Evolutionary conservation across 1,140 invertebrate species (phyloP), one percentile per base, ranked within the genome.

Genomic region (Drosophila navojoa): DNA sequence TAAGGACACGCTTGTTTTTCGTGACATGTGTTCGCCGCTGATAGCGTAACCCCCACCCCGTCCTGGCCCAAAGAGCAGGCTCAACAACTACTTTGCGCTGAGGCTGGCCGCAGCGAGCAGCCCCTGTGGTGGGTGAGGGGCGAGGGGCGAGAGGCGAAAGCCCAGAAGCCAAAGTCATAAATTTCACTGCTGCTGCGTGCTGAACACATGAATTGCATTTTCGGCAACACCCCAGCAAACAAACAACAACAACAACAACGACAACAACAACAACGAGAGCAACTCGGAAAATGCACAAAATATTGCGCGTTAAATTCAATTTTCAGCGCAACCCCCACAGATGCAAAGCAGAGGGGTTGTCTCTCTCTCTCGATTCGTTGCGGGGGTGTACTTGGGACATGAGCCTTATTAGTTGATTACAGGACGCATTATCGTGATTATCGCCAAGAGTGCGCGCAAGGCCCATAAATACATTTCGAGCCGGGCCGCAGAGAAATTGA

Each of bases 351-450:
- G 35, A 38, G 11, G 40, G 45, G 11, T 40, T 49, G 11, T 49
- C 19, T 49, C 19, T 49, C 44, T 47, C 42, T 16, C 44, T 16
- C 44, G 1, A 5, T 58, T 49, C 49, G 38, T 69, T 60, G 71
- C 32, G 81, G 40, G 64, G 71, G 54, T 79, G 82, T 76, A 61
- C 67, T 79, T 77, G 79, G 69, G 81, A 79, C 76, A 91, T 82
- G 90, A 85, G 85, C 90, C 82, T 91, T 92, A 92, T 92, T 92
- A 92, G 91, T 91, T 92, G 91, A 92, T 92, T 92, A 92, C 91
- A 91, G 85, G 82, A 91, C 90, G 81, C 91, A 92, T 92, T 92
- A 91, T 91, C 90, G 81, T 91, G 91, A 91, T 92, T 91, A 91
- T 91, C 80, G 75, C 77, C 77, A 79, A 35, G 32, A 35, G 87